Evolutionary conservation across 2,113 vertebrate genomes (phyloP).

Genomic region (Dromaius novaehollandiae): DNA sequence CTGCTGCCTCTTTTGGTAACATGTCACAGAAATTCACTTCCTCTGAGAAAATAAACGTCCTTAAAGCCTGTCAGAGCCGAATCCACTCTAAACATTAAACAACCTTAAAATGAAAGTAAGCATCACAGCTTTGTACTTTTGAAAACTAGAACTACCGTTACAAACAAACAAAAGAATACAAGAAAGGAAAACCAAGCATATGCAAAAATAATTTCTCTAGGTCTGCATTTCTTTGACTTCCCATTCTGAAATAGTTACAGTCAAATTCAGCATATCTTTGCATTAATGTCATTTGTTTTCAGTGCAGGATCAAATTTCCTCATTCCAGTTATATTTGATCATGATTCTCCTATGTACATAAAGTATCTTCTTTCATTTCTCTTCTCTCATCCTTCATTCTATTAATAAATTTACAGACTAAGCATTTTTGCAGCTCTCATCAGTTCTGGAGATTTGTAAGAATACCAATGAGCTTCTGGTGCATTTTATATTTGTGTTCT

Average conservation of each 20-base stretch:
- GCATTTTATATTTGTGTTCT: neutral
- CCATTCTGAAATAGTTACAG: neutral
- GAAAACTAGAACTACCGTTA: neutral
- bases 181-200: neutral
- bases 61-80: neutral
- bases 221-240: neutral
- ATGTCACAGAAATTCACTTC: neutral
- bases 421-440: neutral
- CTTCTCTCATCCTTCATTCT: neutral
- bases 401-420: neutral
- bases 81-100: neutral
- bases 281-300: neutral
- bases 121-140: neutral
- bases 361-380: neutral
- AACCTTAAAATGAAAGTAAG: neutral
- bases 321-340: neutral
- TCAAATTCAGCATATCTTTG: neutral
- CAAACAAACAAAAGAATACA: neutral
- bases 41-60: neutral
- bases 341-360: neutral
- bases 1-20: neutral
- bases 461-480: neutral
- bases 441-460: neutral
- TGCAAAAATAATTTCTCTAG: neutral
- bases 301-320: neutral